phyloP scores from a whole-genome alignment of 2,888 invertebrate species.

The Lysandra bellargus region DNA sequence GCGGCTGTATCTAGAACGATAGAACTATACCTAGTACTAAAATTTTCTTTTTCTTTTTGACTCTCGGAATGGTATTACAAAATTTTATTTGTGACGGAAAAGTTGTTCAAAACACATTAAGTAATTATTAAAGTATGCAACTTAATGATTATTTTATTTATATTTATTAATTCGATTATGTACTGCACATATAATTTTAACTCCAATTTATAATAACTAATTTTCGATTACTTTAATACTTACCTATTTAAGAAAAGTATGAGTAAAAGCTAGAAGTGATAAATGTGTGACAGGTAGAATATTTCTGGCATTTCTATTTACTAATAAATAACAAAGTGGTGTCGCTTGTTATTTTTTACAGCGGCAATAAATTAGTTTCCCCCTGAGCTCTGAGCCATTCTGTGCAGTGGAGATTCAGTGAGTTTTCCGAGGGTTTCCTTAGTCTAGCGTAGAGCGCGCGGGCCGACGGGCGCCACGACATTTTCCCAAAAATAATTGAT shows the following conservation, averaged over 20 bases:
- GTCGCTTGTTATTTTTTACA: constrained; percentile 17
- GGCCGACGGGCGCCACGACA: background rate
- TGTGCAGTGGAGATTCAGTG: background rate
- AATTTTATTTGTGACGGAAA: too few relatives aligned
- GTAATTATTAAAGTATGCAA: too few relatives aligned
- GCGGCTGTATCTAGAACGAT: too few relatives aligned
- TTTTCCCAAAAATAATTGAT: background rate
- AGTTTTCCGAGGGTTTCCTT: background rate
- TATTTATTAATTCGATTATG: too few relatives aligned
- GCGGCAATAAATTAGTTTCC: background rate
- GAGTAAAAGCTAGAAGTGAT: background rate
- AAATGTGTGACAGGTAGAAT: background rate
- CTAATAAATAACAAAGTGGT: constrained; percentile 1
- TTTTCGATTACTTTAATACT: background rate
- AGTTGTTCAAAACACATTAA: too few relatives aligned
- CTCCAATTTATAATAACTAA: too few relatives aligned
- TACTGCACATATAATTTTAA: too few relatives aligned
- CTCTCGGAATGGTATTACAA: too few relatives aligned
- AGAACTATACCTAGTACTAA: too few relatives aligned
- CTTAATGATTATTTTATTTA: too few relatives aligned
- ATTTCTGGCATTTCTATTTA: background rate
- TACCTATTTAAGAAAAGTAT: background rate
- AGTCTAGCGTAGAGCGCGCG: background rate
- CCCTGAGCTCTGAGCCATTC: constrained; percentile 3
- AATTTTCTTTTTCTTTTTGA: too few relatives aligned